Evolutionary conservation across 2,797 vertebrate genomes (phyloP).

Genomic region (Gila robusta): DNA sequence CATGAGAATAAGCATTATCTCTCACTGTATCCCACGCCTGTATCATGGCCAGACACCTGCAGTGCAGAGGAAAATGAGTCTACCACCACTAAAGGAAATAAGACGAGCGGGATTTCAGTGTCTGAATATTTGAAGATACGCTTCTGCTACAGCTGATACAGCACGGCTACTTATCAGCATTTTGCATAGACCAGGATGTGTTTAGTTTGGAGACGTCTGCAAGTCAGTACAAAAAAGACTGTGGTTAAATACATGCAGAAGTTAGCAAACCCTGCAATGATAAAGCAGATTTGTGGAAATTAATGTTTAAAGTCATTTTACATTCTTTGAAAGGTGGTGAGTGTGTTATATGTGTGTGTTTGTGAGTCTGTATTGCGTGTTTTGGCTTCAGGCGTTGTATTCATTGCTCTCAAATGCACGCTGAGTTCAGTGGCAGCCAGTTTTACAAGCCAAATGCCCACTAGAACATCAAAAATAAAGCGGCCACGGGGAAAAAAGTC

Average conservation of each 20-base stretch:
- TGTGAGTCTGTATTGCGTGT: not conserved
- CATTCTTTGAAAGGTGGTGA: not conserved
- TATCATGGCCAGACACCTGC: conserved; percentile 62
- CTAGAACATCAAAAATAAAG: conserved; percentile 38
- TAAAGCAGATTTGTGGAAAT: conserved; percentile 12
- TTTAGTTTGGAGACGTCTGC: conserved; percentile 13
- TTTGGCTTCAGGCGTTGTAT: conserved; percentile 30
- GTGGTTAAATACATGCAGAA: conserved; percentile 28
- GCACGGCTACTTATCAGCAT: conserved; percentile 31
- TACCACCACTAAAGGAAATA: conserved; percentile 22
- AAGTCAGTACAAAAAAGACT: not conserved
- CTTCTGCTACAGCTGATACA: conserved; percentile 20
- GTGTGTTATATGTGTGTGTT: not conserved
- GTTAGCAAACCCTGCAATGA: conserved; percentile 17
- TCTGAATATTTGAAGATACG: conserved; percentile 43
- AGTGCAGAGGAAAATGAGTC: conserved; percentile 43
- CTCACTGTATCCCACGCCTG: conserved; percentile 39
- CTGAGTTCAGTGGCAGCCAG: conserved; percentile 27
- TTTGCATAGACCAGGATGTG: conserved; percentile 6
- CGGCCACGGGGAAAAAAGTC: not conserved
- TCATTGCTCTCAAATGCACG: conserved; percentile 30
- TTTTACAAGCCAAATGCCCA: conserved; percentile 31
- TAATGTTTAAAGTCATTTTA: conserved; percentile 1
- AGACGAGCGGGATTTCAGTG: conserved; percentile 38
- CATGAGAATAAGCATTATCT: conserved; percentile 55